phyloP scores from a whole-genome alignment of 2,888 invertebrate genomes.

The Ceriagrion tenellum region DNA sequence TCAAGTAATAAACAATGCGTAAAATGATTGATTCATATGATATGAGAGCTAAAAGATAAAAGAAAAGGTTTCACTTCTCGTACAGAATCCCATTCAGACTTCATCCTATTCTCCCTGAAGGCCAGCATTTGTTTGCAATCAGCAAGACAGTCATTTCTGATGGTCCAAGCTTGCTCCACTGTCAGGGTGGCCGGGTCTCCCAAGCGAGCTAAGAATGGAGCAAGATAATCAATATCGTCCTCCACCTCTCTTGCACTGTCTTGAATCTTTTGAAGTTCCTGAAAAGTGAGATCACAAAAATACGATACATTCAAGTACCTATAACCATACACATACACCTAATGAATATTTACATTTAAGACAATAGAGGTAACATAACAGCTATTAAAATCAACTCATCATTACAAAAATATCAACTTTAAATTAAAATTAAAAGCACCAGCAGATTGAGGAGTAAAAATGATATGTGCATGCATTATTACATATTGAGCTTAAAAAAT shows the following conservation, averaged over 20 bases:
- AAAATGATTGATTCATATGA: too few relatives aligned
- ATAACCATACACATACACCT: too few relatives aligned
- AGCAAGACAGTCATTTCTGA: constrained; percentile 82
- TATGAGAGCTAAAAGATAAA: background rate
- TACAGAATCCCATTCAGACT: constrained; percentile 84
- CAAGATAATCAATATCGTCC: constrained; percentile 82
- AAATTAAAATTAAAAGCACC: too few relatives aligned
- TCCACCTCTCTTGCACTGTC: constrained; percentile 82
- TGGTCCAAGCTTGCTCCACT: constrained; percentile 78
- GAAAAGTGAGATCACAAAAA: constrained; percentile 71
- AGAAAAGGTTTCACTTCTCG: background rate
- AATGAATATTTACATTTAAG: too few relatives aligned
- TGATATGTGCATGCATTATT: too few relatives aligned
- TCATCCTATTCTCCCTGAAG: constrained; percentile 83
- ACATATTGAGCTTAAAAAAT: constrained; percentile 65
- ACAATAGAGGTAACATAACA: too few relatives aligned
- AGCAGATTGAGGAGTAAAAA: too few relatives aligned
- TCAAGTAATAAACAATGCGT: too few relatives aligned
- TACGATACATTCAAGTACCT: background rate
- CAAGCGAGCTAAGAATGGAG: constrained; percentile 82
- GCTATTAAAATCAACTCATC: too few relatives aligned
- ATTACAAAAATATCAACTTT: too few relatives aligned
- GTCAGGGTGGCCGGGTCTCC: constrained; percentile 76
- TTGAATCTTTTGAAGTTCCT: constrained; percentile 80
- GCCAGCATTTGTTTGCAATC: constrained; percentile 85